Base-by-base conservation (phyloP, 2,113 vertebrate species). In the Otus sunia region DNA sequence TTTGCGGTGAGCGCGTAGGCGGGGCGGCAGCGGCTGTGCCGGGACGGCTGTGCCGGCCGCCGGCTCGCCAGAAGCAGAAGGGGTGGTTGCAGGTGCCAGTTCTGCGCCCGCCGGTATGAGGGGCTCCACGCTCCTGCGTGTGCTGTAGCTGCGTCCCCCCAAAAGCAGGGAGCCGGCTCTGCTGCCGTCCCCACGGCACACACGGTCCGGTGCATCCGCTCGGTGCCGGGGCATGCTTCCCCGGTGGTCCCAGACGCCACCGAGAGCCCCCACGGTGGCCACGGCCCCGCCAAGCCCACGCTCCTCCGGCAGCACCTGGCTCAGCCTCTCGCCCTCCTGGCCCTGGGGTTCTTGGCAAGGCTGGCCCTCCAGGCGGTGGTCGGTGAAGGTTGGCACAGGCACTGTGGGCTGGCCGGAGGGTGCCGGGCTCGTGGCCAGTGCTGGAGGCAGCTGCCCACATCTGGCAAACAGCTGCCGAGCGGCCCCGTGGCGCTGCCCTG, bases 381-480 rank as follows among this genome's bases (percentile, higher is more conserved):
- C 16, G 43, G 43, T 43, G 43, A 43, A 16, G 43, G 43, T 43
- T 6, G 11, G 60, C 17, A 6, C 29, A n/a, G 64, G 84, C 43
- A 15, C 45, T 0, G 0, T 2, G 34, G 20, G 37, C 29, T 53
- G 83, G 22, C 53, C 18, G 63, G 67, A 60, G 29, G 53, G 26
- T 1, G 21, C 81, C 4, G 30, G 58, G 41, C 53, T 92, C 63
- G 25, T 1, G 2, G 39, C 21, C 9, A 0, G 32, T 2, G 47
- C 76, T 45, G 72, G n/a, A 64, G n/a, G 60, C 63, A 32, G 90
- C 77, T 78, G 59, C 53, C 45, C 75, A 95, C 95, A 96, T 96
- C 96, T 97, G 97, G 91, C 62, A 45, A 74, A 91, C 96, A 96
- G 81, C 96, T 96, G 96, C 75, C 1, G 10, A 69, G 68, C 5